Evolutionary conservation across 2,797 vertebrate genomes (phyloP), one percentile per base, ranked within the genome.

Genomic region (Erpetoichthys calabaricus): DNA sequence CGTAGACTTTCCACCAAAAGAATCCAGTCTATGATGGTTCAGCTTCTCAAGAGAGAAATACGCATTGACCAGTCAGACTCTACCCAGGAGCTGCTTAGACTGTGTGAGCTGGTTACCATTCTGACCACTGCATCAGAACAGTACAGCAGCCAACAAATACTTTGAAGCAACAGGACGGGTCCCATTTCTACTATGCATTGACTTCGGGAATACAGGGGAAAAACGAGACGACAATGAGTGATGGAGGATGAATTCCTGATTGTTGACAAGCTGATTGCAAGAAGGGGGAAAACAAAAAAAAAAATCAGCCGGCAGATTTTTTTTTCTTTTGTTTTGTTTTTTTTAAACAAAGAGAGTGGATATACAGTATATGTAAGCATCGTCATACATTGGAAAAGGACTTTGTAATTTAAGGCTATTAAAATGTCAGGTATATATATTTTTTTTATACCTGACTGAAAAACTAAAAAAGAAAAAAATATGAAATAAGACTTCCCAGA

Each of bases 1-100:
- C 45, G 88, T 96, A 82, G 94, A 96, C 91, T 93, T 94, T 80
- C 90, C 91, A 55, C 92, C 94, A 75, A 98, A 97, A 88, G 95
- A 98, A 86, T 97, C 94, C 76, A 97, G 94, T 77, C 89, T 97
- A 89, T 98, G 91, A 97, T 91, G 73, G 70, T 77, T 79, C 70
- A 72, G 74, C 65, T 70, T 68, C 77, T 73, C 68, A 10, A 62
- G 4, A 10, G 43, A n/a, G 9, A 44, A 44, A 41, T 44, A 61
- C 45, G 45, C 63, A 52, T 68, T 71, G 68, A 77, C 80, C 76
- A 62, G 75, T 70, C 44, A 64, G 73, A 84, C 76, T 78, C 72
- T 69, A 47, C 69, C 53, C 68, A 66, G 73, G 78, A 87, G 86
- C 81, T 78, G 80, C 84, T 83, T 25, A 68, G 70, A 75, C 78